Evolutionary conservation across 37 sponge, comb jelly and placozoan genomes (phyloP).

Genomic region (Haliclona indistincta): DNA sequence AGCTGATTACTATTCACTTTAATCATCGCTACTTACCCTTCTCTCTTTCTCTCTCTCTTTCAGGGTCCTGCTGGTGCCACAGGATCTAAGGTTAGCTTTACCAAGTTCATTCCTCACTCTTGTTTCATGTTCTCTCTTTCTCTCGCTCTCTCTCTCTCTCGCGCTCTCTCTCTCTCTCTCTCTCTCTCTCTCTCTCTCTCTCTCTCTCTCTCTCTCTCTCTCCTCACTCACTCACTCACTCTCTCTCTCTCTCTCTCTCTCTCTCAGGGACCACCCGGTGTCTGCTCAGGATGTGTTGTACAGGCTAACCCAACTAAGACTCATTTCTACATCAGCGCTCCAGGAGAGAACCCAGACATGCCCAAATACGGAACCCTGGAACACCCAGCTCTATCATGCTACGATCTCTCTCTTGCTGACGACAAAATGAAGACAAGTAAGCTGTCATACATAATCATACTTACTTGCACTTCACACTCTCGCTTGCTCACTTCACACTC

Average conservation of each 20-base stretch:
- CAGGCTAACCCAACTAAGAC: not conserved
- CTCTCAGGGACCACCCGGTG: constrained; percentile 43
- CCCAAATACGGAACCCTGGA: constrained; percentile 40
- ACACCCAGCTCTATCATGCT: constrained; percentile 47
- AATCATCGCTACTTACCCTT: too few species aligned
- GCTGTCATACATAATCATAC: too few species aligned
- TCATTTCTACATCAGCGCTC: constrained; percentile 4
- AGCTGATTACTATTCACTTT: too few species aligned
- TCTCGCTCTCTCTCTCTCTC: too few species aligned
- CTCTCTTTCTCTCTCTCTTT: too few species aligned
- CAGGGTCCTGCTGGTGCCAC: constrained; percentile 43
- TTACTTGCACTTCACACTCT: too few species aligned
- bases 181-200: not conserved
- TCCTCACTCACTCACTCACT: too few species aligned
- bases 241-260: too few species aligned
- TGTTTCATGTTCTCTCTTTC: too few species aligned
- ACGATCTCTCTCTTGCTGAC: constrained; percentile 34
- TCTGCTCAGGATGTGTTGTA: constrained; percentile 48
- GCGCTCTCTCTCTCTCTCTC: too few species aligned
- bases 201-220: not conserved
- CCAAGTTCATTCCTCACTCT: not conserved
- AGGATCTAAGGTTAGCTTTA: constrained; percentile 19
- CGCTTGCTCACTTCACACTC: too few species aligned
- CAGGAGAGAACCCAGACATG: not conserved
- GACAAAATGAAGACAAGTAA: constrained; percentile 11